These are phyloP conservation scores for Grammomys surdaster DNA, from an alignment of 2,113 vertebrate genomes.

Conservation along the genomic window DNA sequence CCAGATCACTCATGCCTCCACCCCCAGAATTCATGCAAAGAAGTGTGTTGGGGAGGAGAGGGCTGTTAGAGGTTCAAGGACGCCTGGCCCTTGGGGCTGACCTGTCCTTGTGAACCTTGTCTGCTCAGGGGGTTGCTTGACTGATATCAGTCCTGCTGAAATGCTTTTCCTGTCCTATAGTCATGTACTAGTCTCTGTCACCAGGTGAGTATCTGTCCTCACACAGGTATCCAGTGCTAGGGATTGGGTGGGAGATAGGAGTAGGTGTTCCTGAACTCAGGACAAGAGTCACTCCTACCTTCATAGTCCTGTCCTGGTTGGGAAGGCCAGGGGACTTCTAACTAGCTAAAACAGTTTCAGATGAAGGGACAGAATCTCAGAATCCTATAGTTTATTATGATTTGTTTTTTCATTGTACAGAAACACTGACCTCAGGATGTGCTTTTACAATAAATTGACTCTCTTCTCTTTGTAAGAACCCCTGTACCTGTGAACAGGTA, in stretches of 20 bases:
- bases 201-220: neutral
- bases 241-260: neutral
- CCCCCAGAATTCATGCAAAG: neutral
- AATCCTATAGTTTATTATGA: fast-evolving
- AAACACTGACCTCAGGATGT: fast-evolving
- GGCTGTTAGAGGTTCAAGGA: no score
- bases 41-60: neutral
- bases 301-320: no score
- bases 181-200: no score
- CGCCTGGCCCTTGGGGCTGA: no score
- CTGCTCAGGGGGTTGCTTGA: neutral
- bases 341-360: neutral
- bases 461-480: no score
- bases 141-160: neutral
- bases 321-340: no score
- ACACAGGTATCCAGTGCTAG: neutral
- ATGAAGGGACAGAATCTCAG: neutral
- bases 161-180: neutral
- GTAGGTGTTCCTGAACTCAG: neutral
- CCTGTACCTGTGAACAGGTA: neutral
- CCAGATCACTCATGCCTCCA: neutral
- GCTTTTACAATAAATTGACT: neutral
- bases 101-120: neutral
- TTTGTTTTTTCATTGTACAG: neutral
- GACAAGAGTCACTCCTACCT: fast-evolving